These are phyloP conservation scores for Dasypus novemcinctus DNA, from an alignment of 2,113 vertebrate species.

Conservation along the genomic window DNA sequence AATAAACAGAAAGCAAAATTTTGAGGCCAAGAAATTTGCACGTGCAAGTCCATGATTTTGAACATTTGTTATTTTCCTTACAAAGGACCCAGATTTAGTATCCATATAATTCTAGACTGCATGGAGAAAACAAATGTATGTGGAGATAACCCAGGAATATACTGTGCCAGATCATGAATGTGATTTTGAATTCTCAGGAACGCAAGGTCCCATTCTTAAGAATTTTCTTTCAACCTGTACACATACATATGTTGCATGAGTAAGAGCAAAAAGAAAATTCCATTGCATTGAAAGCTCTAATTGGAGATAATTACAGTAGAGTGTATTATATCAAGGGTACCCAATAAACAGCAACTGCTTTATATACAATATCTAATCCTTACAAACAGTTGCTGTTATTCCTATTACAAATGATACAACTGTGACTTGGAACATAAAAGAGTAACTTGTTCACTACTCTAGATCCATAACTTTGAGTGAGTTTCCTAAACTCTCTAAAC, in stretches of 20 bases:
- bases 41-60: neutral
- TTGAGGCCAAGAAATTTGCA: neutral
- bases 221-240: neutral
- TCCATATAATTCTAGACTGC: neutral
- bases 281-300: neutral
- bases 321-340: neutral
- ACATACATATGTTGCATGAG: neutral
- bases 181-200: conserved; percentile 18
- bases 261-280: conserved; percentile 1
- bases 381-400: neutral
- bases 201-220: neutral
- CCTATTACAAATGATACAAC: neutral
- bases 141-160: neutral
- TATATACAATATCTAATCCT: neutral
- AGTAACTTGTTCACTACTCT: neutral
- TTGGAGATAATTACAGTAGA: neutral
- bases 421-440: neutral
- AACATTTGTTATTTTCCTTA: conserved; percentile 21
- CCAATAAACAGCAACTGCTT: neutral
- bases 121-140: neutral
- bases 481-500: conserved; percentile 54
- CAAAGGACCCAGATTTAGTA: neutral
- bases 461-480: neutral
- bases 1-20: conserved; percentile 60
- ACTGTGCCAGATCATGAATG: rapidly evolving